Base-by-base conservation (phyloP, 2,888 invertebrate species). In the Tholera decimalis region DNA sequence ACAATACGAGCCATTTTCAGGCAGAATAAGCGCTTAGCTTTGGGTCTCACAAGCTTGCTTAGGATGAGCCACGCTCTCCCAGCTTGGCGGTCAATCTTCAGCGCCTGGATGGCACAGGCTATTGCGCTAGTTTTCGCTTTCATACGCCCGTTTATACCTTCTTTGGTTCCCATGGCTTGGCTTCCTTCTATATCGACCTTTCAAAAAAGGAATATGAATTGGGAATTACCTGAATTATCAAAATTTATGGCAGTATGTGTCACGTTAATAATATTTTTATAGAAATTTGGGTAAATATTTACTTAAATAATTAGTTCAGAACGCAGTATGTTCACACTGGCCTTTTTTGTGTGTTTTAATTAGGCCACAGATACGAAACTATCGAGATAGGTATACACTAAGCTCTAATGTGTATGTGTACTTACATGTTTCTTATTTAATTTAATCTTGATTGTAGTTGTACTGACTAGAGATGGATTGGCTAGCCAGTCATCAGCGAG, bases 51-150 rank as follows among this genome's bases (percentile, higher is more conserved):
- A 0, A 89, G 79, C 1, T 77, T 84, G 0, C 91, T 81, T 3
- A 95, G 85, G 28, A 92, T 68, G 0, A 87, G 89, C 94, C 95
- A 95, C 0, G 94, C 94, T 3, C 86, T 83, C 4, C 88, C 89
- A 0, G 92, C 90, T 2, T 86, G 82, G 0, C 93, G 81, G 80
- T 95, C 95, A 65, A 85, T 88, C 55, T 88, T 89, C 4, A 95
- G 84, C 0, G 95, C 94, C 57, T 92, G 89, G 0, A 89, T 81
- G 0, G 91, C 91, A 71, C 93, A 93, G 1, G 91, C 90, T 5
- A 70, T 73, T 0, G 92, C 92, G 61, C 84, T 89, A 0, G 35
- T 20, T n/a, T 54, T 74, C 1, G 44, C 53, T 8, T 30, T 44
- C 37, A 33, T 11, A 3, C 26, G 9, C 24, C 24, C 7, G 5